A percentile compares a stretch with the other conserved stretches of the same genome.
phyloP scores from a whole-genome alignment of 2,797 vertebrate species.

The Galagoides demidoff region DNA sequence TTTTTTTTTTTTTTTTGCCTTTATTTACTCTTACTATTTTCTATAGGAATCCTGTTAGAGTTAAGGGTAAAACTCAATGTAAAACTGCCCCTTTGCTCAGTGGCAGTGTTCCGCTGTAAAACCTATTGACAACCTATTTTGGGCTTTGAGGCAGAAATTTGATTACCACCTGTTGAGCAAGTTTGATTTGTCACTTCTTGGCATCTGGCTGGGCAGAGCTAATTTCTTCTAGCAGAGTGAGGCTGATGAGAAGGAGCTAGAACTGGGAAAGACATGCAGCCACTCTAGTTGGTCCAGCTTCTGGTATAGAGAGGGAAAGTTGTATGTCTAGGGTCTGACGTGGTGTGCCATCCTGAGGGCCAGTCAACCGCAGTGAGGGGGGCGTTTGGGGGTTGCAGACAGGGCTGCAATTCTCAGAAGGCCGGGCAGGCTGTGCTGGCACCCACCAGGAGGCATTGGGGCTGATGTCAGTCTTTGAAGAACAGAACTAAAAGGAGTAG shows the following conservation, averaged over 20 bases:
- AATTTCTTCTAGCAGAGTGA: slow-evolving; percentile 26
- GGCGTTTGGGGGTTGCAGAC: not conserved
- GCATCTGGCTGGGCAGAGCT: slow-evolving; percentile 23
- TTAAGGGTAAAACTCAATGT: slow-evolving; percentile 60
- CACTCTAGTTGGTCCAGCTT: not conserved
- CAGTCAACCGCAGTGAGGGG: not conserved
- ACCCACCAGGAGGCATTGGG: not conserved
- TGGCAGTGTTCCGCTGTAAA: not conserved
- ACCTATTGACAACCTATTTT: slow-evolving; percentile 8
- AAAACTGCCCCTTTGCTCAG: slow-evolving; percentile 11
- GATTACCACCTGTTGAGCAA: slow-evolving; percentile 24
- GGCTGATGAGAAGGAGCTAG: not conserved
- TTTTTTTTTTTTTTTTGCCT: slow-evolving; percentile 14
- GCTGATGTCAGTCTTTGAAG: not conserved
- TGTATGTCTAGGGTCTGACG: not conserved
- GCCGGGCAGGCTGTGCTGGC: not conserved
- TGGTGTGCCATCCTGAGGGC: not conserved
- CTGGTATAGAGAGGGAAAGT: not conserved
- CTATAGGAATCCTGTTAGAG: slow-evolving; percentile 6
- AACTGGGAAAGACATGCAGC: not conserved
- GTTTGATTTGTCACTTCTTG: slow-evolving; percentile 59
- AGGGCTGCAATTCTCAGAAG: not conserved
- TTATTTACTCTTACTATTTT: slow-evolving; percentile 47
- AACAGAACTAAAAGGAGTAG: not conserved
- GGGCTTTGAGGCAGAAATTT: slow-evolving; percentile 48